A percentile compares a stretch with the other conserved stretches of the same genome.
phyloP scores from a whole-genome alignment of 2,113 vertebrate genomes.

The Cynopterus brachyotis region DNA sequence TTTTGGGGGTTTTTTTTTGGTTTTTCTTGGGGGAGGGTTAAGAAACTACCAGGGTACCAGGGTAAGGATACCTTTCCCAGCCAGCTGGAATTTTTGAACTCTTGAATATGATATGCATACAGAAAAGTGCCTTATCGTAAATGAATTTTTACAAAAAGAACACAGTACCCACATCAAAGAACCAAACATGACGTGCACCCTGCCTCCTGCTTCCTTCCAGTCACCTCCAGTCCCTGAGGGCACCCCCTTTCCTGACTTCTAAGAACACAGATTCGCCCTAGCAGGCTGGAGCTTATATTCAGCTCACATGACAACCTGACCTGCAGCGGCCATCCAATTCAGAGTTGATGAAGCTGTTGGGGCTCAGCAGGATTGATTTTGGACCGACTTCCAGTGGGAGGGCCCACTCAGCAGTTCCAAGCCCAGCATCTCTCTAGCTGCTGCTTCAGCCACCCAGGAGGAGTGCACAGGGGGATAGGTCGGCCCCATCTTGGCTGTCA shows the following conservation, averaged over 20 bases:
- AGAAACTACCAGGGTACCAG: background rate
- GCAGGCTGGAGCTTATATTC: background rate
- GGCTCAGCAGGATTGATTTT: background rate
- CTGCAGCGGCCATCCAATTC: background rate
- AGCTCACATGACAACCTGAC: background rate
- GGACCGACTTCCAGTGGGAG: background rate
- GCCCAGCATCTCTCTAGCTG: background rate
- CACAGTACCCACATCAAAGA: background rate
- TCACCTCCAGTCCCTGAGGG: background rate
- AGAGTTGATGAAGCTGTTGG: background rate
- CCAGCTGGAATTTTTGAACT: background rate
- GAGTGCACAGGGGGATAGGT: rapidly evolving
- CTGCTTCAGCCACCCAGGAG: background rate
- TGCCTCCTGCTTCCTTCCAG: background rate
- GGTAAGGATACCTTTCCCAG: background rate
- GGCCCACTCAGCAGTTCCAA: background rate
- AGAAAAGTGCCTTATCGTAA: background rate
- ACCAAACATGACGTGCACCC: background rate
- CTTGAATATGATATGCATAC: background rate
- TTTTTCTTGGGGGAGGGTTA: background rate
- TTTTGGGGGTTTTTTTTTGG: background rate
- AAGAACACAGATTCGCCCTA: background rate
- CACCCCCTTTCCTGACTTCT: background rate
- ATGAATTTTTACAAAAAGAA: background rate
- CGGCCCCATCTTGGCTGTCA: background rate